Base-by-base conservation (phyloP, 35 echinoderm and acorn worm genomes). In the Anneissia japonica region DNA sequence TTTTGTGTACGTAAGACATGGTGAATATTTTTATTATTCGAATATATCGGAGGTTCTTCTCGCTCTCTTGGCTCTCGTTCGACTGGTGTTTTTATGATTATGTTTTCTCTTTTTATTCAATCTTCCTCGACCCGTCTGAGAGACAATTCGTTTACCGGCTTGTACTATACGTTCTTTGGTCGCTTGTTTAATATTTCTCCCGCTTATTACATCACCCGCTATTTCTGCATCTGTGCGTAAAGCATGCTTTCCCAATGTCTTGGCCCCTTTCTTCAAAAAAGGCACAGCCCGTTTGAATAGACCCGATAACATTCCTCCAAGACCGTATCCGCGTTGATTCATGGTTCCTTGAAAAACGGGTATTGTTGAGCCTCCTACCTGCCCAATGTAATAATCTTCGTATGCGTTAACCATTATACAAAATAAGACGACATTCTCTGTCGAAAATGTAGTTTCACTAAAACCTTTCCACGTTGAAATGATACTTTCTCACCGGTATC, bases 231-330 rank as follows among this genome's bases (percentile, higher is more conserved):
- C 93, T 5, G 86, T 95, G 0, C 30, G 40, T 46, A 91, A 45
- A 30, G 85, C 93, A 73, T 95, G 72, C 77, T 89, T 86, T 35
- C 91, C 87, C 38, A 93, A 23, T 0, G 77, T 35, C 72, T 85
- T 89, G 4, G 88, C 89, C 19, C 93, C 86, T 37, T 86, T 88
- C 79, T 91, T 95, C 0, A 91, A 35, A 32, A 89, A 34, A 0
- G 89, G 93, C 32, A 84, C 77, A 28, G 89, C 89, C 14, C 76
- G 21, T 36, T 86, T 56, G 77, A 95, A 95, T n/a, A 88, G 37
- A 31, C 93, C 76, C 39, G 75, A 78, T 4, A 81, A 46, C n/a
- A 94, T 85, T 75, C 83, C 87, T 87, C 75, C 85, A 12, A 84
- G 31, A 0, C 86, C 91, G 77, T 84, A 82, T 0, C 91, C 86